Evolutionary conservation across 2,113 vertebrate species (phyloP).

Genomic region (Mungos mungo): DNA sequence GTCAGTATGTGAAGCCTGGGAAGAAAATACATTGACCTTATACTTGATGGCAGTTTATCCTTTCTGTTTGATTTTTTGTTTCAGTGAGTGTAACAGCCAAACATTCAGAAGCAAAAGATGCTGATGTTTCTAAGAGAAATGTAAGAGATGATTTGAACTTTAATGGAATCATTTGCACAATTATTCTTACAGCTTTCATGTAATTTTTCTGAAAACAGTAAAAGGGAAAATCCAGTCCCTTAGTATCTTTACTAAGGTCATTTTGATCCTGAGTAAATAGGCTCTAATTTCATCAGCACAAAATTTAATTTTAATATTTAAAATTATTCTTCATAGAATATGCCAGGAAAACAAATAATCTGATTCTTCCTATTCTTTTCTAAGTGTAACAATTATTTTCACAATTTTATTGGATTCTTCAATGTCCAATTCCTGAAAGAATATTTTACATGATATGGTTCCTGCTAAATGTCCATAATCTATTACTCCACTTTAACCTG

Average conservation of each 20-base stretch:
- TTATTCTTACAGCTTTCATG: not conserved
- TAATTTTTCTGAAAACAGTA: not conserved
- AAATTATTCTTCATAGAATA: not conserved
- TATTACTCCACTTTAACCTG: not conserved
- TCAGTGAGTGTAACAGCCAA: not conserved
- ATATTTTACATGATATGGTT: not conserved
- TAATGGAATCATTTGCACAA: not conserved
- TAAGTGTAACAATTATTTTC: not conserved
- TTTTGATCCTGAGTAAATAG: not conserved
- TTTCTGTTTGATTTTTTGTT: not conserved
- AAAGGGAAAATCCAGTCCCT: not conserved
- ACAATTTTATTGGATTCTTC: not conserved
- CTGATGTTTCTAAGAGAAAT: not conserved
- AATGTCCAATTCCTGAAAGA: not conserved
- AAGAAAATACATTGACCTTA: not conserved
- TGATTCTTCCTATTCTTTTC: not conserved
- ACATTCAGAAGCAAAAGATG: not conserved
- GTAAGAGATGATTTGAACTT: not conserved
- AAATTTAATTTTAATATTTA: not conserved
- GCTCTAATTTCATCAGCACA: not conserved
- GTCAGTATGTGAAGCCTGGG: not conserved
- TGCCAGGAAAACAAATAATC: not conserved
- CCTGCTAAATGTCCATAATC: not conserved
- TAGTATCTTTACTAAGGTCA: not conserved
- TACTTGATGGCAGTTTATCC: not conserved